Percentiles rank a stretch among this genome's conserved stretches.
Evolutionary conservation across 1,140 invertebrate genomes (phyloP).

Genomic region (Phthorimaea operculella): DNA sequence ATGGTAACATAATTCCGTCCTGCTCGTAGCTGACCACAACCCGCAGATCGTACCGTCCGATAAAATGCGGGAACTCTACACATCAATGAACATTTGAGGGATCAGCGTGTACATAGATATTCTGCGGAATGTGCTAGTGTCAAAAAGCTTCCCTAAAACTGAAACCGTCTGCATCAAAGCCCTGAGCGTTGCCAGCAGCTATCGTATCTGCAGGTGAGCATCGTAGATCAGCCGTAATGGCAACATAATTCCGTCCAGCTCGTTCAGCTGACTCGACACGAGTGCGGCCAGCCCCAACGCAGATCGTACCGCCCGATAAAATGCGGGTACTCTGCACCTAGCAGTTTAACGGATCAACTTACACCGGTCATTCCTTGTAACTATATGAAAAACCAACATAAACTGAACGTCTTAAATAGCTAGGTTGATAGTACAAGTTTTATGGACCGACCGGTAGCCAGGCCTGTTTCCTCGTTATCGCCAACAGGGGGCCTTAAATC

Average conservation of each 20-base stretch:
- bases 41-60: no score
- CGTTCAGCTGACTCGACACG: slow-evolving; percentile 35
- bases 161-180: not conserved
- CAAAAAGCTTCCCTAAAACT: no score
- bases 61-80: no score
- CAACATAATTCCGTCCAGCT: slow-evolving; percentile 44
- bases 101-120: no score
- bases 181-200: not conserved
- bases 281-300: slow-evolving; percentile 35
- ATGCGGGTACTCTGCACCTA: slow-evolving; percentile 31
- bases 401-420: no score
- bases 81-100: no score
- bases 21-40: no score
- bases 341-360: no score
- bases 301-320: slow-evolving; percentile 44
- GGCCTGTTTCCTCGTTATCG: slow-evolving; percentile 51
- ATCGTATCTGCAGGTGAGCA: slow-evolving; percentile 9
- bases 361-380: no score
- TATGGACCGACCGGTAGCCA: slow-evolving; percentile 39
- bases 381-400: no score
- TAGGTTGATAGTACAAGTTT: slow-evolving; percentile 25
- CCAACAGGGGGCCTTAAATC: slow-evolving; percentile 41
- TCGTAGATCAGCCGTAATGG: slow-evolving; percentile 40
- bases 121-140: no score
- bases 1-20: no score